These are phyloP conservation scores for Drosophila niveifrons DNA, from an alignment of 2,888 invertebrate genomes.

Conservation along the genomic window DNA sequence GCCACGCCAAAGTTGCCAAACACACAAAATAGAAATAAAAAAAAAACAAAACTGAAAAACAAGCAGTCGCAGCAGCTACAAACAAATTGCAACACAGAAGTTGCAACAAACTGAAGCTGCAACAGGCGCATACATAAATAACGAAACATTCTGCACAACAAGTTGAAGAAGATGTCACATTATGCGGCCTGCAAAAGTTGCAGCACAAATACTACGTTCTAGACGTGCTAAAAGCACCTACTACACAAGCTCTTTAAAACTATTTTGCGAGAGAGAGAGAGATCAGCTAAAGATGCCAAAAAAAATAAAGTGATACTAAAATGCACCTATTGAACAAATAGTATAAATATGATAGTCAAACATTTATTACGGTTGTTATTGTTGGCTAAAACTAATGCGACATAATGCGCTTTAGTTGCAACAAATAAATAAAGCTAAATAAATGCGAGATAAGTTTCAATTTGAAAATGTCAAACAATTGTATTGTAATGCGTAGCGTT, in stretches of 20 bases:
- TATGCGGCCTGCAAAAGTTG: slow-evolving; percentile 64
- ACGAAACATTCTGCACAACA: slow-evolving; percentile 64
- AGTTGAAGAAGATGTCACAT: slow-evolving; percentile 71
- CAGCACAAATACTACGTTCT: slow-evolving; percentile 55
- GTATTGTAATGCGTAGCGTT: slow-evolving; percentile 39
- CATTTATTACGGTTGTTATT: slow-evolving; percentile 2
- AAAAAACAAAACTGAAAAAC: slow-evolving; percentile 3
- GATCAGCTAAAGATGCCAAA: background rate
- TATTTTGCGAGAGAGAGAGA: background rate
- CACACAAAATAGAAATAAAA: slow-evolving; percentile 22
- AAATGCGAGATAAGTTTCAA: slow-evolving; percentile 57
- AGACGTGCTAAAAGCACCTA: slow-evolving; percentile 46
- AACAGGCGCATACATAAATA: slow-evolving; percentile 78
- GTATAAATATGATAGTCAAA: slow-evolving; percentile 10
- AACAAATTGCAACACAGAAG: slow-evolving; percentile 67
- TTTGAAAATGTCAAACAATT: slow-evolving; percentile 49
- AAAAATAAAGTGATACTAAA: no score
- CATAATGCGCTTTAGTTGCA: slow-evolving; percentile 14
- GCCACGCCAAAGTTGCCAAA: slow-evolving; percentile 60
- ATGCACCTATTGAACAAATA: background rate
- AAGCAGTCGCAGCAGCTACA: slow-evolving; percentile 29
- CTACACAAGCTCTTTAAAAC: slow-evolving; percentile 4
- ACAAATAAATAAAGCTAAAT: slow-evolving; percentile 35
- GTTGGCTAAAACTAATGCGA: slow-evolving; percentile 8
- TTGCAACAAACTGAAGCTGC: slow-evolving; percentile 63